Percentiles rank a stretch among this genome's conserved stretches.
These are phyloP conservation scores for Nezara viridula DNA, from an alignment of 2,888 invertebrate genomes.

Conservation along the genomic window DNA sequence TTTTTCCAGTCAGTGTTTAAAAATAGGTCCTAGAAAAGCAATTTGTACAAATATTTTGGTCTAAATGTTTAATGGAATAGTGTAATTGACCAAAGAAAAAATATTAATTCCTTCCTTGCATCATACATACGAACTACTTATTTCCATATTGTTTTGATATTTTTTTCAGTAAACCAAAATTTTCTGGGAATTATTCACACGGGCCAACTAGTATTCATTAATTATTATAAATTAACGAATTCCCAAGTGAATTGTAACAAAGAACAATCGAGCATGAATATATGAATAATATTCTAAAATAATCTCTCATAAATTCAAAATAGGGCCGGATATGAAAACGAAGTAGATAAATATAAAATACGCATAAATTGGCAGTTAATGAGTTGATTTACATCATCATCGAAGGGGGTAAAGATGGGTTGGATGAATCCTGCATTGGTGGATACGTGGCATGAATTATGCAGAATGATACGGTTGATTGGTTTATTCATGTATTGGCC, in stretches of 20 bases:
- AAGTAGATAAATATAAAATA: not conserved
- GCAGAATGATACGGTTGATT: not conserved
- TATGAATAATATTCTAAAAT: not conserved
- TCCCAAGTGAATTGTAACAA: not conserved
- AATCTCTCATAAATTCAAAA: not conserved
- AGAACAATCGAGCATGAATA: not conserved
- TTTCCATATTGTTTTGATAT: too few relatives aligned
- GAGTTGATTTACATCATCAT: conserved; percentile 4
- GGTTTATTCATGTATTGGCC: conserved; percentile 37
- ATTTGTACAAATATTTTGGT: too few relatives aligned
- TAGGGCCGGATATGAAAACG: not conserved
- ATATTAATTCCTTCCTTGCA: too few relatives aligned
- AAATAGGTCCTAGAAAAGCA: too few relatives aligned
- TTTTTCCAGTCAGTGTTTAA: too few relatives aligned
- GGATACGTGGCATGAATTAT: conserved; percentile 22
- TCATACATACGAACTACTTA: too few relatives aligned
- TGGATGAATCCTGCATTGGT: not conserved
- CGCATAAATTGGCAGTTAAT: not conserved
- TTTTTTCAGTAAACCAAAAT: too few relatives aligned
- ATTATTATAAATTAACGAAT: not conserved
- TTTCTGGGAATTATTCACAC: too few relatives aligned
- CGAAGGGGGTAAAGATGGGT: not conserved
- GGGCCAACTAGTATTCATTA: not conserved
- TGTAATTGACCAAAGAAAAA: too few relatives aligned
- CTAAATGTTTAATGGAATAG: too few relatives aligned